phyloP scores from a whole-genome alignment of 2,797 vertebrate species.

The Gobio occitaniae region DNA sequence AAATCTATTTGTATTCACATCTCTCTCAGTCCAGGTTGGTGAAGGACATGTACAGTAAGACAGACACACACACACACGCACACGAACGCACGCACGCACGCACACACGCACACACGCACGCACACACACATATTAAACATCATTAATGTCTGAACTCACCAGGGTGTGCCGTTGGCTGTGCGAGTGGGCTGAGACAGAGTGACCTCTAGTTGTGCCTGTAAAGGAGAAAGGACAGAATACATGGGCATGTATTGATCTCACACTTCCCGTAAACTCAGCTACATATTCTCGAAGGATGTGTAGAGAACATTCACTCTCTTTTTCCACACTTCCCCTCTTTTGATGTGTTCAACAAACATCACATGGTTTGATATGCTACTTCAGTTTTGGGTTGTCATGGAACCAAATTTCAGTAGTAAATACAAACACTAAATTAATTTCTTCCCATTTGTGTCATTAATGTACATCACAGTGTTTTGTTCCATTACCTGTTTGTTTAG shows the following conservation, averaged over 20 bases:
- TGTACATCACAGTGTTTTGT: neutral
- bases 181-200: slow-evolving; percentile 78
- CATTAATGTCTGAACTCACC: slow-evolving; percentile 70
- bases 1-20: slow-evolving; percentile 6
- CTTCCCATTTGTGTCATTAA: neutral
- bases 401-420: neutral
- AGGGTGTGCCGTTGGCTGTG: slow-evolving; percentile 79
- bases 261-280: slow-evolving; percentile 4
- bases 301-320: slow-evolving; percentile 10
- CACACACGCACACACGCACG: neutral
- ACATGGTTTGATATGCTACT: neutral
- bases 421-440: neutral
- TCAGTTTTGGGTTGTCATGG: neutral
- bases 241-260: slow-evolving; percentile 37
- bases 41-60: neutral
- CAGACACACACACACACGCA: too few species aligned
- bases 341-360: neutral
- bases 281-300: slow-evolving; percentile 1
- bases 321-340: slow-evolving; percentile 40
- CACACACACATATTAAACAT: slow-evolving; percentile 27
- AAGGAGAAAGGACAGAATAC: slow-evolving; percentile 54
- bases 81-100: too few species aligned
- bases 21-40: neutral
- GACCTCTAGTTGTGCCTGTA: slow-evolving; percentile 80
- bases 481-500: neutral